Evolutionary conservation across 2,888 invertebrate genomes (phyloP), one percentile per base, ranked within the genome.

Genomic region (Nomada ruficornis): DNA sequence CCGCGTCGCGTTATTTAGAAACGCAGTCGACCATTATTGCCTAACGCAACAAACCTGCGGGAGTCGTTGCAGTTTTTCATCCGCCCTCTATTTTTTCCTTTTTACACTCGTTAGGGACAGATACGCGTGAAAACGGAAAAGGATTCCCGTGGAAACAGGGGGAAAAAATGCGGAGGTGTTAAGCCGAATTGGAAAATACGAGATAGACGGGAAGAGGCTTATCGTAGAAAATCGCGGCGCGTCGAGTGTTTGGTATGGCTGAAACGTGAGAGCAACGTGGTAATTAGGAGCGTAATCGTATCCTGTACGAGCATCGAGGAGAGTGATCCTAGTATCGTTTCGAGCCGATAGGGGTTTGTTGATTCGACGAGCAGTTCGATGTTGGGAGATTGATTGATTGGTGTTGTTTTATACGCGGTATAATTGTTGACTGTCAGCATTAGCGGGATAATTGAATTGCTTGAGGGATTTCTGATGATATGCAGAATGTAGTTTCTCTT

Each of bases 241-340:
- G 9, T 29, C 20, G 64, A 57, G 44, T 44, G 64, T 73, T 73
- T 55, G 57, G 29, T 44, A 55, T 44, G 44, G 72, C 44, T 47
- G 55, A 64, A 55, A 64, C 64, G 44, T 15, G 55, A 55, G 72
- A 64, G 55, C 55, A 55, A 73, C 55, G 72, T 64, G 64, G 64
- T 73, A 73, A 73, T 73, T 73, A 73, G 64, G 55, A 73, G 64
- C 55, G 64, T 64, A 73, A 73, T 64, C 72, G 64, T 55, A 55
- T 73, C 23, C 55, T 47, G 44, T 55, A 44, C 18, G 55, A 26
- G 54, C 44, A 55, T 47, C 55, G 44, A 55, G 44, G 64, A n/a
- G 20, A 42, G 60, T n/a, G 60, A 36, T 20, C 60, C 70, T 20
- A 52, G 70, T 71, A 70, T 50, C 47, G 70, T 70, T 70, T 70